Base-by-base conservation (phyloP, 2,888 invertebrate genomes). In the Machimus rusticus region DNA sequence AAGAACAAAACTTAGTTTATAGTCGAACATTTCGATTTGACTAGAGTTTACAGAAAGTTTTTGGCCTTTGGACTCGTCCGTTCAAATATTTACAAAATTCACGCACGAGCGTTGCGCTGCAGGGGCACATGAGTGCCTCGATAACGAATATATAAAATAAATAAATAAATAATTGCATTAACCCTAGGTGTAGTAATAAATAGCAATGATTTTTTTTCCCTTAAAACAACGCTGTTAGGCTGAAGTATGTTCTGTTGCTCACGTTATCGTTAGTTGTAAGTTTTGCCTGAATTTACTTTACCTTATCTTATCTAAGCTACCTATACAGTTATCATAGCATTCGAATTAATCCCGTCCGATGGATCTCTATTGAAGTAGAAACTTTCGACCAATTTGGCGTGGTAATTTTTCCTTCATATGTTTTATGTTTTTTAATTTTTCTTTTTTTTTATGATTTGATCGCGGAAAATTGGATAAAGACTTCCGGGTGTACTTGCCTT, bases 161-260 rank as follows among this genome's bases (percentile, higher is more conserved):
- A 85, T 84, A 84, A 85, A 85, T 19, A 74, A 37, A 46, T 74
- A 43, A 74, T 85, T 85, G 74, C 85, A 85, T 85, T 66, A 74
- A 85, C 31, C 46, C 85, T 74, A 74, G 31, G 19, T 85, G 74
- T 85, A 74, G 37, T 85, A 74, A 85, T 85, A 85, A 85, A 85
- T 85, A 66, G 46, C 82, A 82, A 85, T 85, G 74, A 74, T 39
- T 74, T 74, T 85, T 39, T 74, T 74, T 85, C 57, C 74, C 74
- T 85, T 74, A 85, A 84, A 84, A 74, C 74, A 85, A 85, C 85
- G 74, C 74, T 19, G 82, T 37, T 81, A 84, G 82, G 82, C 82
- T 66, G 55, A 57, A 66, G 28, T 31, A 51, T 84, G 43, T 84
- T 28, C 23, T 66, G 57, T 84, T 79, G 28, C 16, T 46, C 43